phyloP scores from a whole-genome alignment of 2,797 vertebrate genomes.

The Melanotaenia maccullochi region DNA sequence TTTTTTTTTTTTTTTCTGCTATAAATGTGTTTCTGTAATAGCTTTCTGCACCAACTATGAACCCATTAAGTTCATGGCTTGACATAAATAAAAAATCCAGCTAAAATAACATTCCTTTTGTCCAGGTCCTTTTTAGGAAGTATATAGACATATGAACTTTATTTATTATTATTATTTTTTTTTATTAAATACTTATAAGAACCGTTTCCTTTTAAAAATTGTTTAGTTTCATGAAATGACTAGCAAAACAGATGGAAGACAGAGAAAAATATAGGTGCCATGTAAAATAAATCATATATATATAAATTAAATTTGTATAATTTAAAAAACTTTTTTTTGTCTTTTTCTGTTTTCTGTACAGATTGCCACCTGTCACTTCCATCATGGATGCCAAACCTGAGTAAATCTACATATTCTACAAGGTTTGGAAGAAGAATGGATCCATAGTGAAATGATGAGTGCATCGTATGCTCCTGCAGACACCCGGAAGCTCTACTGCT shows the following conservation, averaged over 20 bases:
- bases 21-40: background rate
- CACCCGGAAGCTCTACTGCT: constrained; percentile 18
- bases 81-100: constrained; percentile 8
- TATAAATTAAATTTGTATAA: too few species aligned
- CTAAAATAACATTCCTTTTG: constrained; percentile 40
- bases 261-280: too few species aligned
- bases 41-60: constrained; percentile 6
- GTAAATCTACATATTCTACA: constrained; percentile 26
- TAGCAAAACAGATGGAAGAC: too few species aligned
- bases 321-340: constrained; percentile 4
- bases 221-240: too few species aligned
- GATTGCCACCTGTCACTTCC: constrained; percentile 43
- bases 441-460: constrained; percentile 64
- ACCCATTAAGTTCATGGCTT: constrained; percentile 5
- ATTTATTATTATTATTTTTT: too few species aligned
- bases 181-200: too few species aligned
- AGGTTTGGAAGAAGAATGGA: constrained; percentile 41
- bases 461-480: constrained; percentile 42
- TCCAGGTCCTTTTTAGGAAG: background rate
- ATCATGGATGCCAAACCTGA: constrained; percentile 50
- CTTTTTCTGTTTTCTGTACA: constrained; percentile 63
- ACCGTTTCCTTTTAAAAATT: too few species aligned
- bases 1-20: too few species aligned
- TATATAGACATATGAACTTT: too few species aligned
- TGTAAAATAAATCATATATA: too few species aligned